phyloP scores from a whole-genome alignment of 2,888 invertebrate genomes.

The Polydrusus cervinus region DNA sequence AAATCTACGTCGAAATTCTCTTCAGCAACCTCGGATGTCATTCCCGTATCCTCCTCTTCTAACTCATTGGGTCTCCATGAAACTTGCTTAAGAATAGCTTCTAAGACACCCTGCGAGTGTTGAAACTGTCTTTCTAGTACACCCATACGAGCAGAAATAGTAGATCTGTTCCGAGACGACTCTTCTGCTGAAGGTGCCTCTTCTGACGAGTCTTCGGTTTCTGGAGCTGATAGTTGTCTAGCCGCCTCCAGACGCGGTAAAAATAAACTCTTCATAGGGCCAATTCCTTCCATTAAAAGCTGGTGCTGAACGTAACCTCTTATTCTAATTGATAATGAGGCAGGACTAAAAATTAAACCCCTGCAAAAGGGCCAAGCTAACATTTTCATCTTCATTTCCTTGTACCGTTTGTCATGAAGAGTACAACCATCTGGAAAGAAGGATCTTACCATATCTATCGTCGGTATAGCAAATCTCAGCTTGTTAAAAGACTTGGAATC shows the following conservation, averaged over 20 bases:
- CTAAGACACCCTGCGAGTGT: conserved; percentile 9
- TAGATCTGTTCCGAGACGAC: neutral
- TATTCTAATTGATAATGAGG: conserved; percentile 22
- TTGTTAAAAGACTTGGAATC: conserved; percentile 17
- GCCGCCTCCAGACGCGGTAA: conserved; percentile 6
- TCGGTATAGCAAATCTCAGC: conserved; percentile 21
- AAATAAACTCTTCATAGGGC: conserved; percentile 13
- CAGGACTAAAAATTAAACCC: conserved; percentile 27
- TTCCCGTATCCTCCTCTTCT: conserved; percentile 9
- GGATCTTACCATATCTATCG: conserved; percentile 11
- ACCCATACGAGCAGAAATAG: conserved; percentile 18
- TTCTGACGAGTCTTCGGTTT: neutral
- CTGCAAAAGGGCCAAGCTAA: conserved; percentile 20
- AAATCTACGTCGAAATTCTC: neutral
- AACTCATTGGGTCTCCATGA: neutral
- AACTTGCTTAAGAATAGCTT: conserved; percentile 19
- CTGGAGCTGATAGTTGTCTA: conserved; percentile 9
- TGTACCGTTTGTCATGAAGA: conserved; percentile 17
- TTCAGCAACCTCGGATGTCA: conserved; percentile 11
- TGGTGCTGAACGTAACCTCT: conserved; percentile 17
- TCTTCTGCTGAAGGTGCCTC: neutral
- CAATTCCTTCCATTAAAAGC: conserved; percentile 10
- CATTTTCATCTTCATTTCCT: conserved; percentile 23
- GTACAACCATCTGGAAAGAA: conserved; percentile 11
- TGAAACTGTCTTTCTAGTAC: conserved; percentile 6